phyloP scores from a whole-genome alignment of 2,888 invertebrate genomes.

The Malthinus flaveolus region DNA sequence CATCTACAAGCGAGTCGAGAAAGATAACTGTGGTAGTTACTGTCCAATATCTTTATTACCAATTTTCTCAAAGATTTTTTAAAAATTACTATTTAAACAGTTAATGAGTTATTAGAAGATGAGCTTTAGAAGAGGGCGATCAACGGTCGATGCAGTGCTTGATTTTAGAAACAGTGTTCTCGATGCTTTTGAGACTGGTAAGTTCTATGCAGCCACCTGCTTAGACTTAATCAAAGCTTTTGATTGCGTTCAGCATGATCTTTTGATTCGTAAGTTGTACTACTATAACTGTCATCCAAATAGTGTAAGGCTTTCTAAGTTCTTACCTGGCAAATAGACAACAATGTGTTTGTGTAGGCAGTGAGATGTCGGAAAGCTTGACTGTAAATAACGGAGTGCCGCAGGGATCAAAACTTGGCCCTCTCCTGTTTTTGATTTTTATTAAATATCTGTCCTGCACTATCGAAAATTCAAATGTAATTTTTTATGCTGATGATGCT shows the following conservation, averaged over 20 bases:
- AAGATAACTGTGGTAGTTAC: not conserved
- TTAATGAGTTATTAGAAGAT: not conserved
- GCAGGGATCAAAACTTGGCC: conserved; percentile 6
- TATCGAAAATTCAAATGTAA: not conserved
- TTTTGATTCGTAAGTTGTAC: not conserved
- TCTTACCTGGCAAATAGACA: not conserved
- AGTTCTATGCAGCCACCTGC: not conserved
- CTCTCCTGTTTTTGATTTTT: conserved; percentile 5
- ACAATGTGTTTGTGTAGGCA: not conserved
- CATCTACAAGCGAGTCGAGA: not conserved
- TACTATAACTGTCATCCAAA: not conserved
- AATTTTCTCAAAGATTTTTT: conserved; percentile 1
- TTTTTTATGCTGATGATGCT: conserved; percentile 5
- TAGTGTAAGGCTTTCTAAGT: not conserved
- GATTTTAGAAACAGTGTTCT: not conserved
- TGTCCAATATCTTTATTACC: conserved; percentile 6
- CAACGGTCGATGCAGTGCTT: not conserved
- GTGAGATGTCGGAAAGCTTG: not conserved
- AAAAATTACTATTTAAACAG: not conserved
- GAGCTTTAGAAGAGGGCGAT: conserved; percentile 1
- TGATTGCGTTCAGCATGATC: conserved; percentile 7
- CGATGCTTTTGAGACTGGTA: not conserved
- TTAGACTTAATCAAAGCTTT: conserved; percentile 8
- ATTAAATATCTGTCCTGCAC: not conserved
- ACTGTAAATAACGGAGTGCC: not conserved